These are phyloP conservation scores for Sthenelais limicola DNA, from an alignment of 2,888 invertebrate genomes.

Conservation along the genomic window DNA sequence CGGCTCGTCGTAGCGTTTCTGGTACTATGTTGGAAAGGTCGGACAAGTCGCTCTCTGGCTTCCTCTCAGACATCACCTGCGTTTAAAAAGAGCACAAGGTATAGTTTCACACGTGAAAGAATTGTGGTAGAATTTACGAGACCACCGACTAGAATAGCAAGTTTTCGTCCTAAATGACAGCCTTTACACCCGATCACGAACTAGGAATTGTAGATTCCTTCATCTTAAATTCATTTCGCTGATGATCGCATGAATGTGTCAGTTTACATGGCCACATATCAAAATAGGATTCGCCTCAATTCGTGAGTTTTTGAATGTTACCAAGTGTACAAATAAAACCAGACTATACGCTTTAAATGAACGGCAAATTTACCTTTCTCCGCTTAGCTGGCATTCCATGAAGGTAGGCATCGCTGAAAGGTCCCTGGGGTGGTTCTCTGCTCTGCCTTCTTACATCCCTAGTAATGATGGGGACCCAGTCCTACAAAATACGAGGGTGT, in stretches of 20 bases:
- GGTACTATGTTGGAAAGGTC: slow-evolving; percentile 63
- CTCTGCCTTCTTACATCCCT: slow-evolving; percentile 84
- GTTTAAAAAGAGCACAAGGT: no score
- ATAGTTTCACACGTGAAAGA: no score
- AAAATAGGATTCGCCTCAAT: no score
- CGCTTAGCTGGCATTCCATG: slow-evolving; percentile 91
- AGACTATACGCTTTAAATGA: neutral
- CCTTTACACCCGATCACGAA: no score
- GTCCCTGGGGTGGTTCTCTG: slow-evolving; percentile 75
- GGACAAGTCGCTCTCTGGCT: slow-evolving; percentile 55
- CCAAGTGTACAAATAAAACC: no score
- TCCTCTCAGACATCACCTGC: slow-evolving; percentile 38
- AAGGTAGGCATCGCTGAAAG: slow-evolving; percentile 91
- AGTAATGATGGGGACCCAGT: slow-evolving; percentile 91
- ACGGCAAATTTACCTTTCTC: slow-evolving; percentile 79
- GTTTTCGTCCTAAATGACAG: no score
- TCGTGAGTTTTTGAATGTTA: no score
- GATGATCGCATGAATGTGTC: neutral
- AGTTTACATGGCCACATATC: no score
- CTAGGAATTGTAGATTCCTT: no score
- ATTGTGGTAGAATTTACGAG: no score
- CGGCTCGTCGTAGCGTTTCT: slow-evolving; percentile 73
- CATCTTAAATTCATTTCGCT: neutral
- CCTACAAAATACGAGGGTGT: no score
- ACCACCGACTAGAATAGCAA: no score